Percentiles rank a stretch among this genome's conserved stretches.
phyloP scores from a whole-genome alignment of 2,888 invertebrate genomes.

The Scaptomyza reducta region DNA sequence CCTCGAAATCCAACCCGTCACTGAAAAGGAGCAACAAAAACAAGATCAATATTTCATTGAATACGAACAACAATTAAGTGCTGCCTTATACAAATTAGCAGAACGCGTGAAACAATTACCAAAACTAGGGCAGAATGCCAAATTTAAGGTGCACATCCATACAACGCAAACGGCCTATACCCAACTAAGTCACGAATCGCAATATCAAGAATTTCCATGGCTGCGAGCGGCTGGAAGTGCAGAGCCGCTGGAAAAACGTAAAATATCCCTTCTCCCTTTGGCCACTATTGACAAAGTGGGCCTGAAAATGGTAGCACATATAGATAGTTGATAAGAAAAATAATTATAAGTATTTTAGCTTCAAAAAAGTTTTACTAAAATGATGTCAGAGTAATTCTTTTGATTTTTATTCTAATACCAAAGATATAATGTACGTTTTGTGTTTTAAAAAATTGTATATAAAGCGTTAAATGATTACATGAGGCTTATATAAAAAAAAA shows the following conservation, averaged over 20 bases:
- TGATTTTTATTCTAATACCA: slow-evolving; percentile 1
- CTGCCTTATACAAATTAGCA: slow-evolving; percentile 72
- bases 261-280: slow-evolving; percentile 73
- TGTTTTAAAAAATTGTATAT: slow-evolving; percentile 4
- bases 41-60: slow-evolving; percentile 78
- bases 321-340: slow-evolving; percentile 38
- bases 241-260: slow-evolving; percentile 8
- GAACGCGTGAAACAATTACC: slow-evolving; percentile 76
- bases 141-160: slow-evolving; percentile 79
- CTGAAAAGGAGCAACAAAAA: not conserved
- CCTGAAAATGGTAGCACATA: slow-evolving; percentile 72
- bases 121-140: slow-evolving; percentile 66
- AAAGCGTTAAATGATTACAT: slow-evolving; percentile 15
- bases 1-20: slow-evolving; percentile 38
- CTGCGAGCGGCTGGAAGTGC: slow-evolving; percentile 52
- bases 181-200: slow-evolving; percentile 72
- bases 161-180: slow-evolving; percentile 80
- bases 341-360: not conserved
- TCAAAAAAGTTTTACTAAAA: not conserved
- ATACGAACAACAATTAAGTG: slow-evolving; percentile 81
- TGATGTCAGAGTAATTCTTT: not conserved
- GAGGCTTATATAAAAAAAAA: slow-evolving; percentile 4
- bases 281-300: slow-evolving; percentile 66
- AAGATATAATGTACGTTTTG: not conserved
- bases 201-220: slow-evolving; percentile 83